These are phyloP conservation scores for Holothuria scabra DNA, from an alignment of 53 echinoderm and acorn worm species.

Conservation along the genomic window DNA sequence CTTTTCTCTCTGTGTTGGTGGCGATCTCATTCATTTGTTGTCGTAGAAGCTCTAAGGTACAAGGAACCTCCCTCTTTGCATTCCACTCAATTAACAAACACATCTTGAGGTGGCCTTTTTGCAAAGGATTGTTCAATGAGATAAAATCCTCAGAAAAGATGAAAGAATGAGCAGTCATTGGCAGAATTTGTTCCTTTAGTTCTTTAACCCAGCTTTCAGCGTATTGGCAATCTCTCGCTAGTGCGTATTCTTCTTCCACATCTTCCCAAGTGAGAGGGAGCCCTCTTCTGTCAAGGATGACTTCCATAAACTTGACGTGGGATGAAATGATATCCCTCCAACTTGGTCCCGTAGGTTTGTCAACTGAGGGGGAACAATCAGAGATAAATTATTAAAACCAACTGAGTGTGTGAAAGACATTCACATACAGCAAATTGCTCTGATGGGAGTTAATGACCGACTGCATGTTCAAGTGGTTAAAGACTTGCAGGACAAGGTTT, in stretches of 20 bases:
- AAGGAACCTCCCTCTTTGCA: neutral
- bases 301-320: neutral
- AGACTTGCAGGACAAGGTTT: too few relatives aligned
- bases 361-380: too few relatives aligned
- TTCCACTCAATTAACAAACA: neutral
- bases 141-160: conserved; percentile 23
- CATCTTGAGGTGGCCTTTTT: conserved; percentile 8
- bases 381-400: too few relatives aligned
- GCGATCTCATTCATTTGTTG: neutral
- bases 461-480: too few relatives aligned
- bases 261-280: neutral
- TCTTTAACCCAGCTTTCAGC: neutral
- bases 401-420: too few relatives aligned
- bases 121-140: neutral
- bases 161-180: neutral
- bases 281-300: neutral
- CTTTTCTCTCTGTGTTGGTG: neutral
- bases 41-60: neutral
- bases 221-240: neutral
- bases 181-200: neutral
- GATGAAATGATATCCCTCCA: too few relatives aligned
- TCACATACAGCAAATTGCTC: too few relatives aligned
- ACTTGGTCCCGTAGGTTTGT: too few relatives aligned
- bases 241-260: neutral
- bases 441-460: too few relatives aligned